Evolutionary conservation across 1,140 invertebrate genomes (phyloP).

Genomic region (Brachystomella parvula): DNA sequence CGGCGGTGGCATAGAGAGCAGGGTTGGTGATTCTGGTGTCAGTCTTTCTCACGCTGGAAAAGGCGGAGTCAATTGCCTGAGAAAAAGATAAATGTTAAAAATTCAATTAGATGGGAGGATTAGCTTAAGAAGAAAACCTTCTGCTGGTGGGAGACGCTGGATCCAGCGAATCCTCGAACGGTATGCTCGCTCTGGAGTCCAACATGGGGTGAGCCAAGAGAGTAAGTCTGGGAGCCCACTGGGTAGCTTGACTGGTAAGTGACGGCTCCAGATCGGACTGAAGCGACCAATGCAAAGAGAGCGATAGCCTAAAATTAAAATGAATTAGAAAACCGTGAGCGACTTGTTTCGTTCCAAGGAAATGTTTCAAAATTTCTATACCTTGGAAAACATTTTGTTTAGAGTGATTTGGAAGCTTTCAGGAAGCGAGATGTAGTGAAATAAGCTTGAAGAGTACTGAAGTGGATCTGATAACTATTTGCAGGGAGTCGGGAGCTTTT

Average conservation of each 20-base stretch:
- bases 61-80: constrained; percentile 16
- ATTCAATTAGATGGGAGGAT: not conserved
- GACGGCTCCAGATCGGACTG: not conserved
- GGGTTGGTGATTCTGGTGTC: constrained; percentile 19
- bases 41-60: constrained; percentile 15
- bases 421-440: no score
- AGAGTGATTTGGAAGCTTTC: not conserved
- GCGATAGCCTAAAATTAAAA: constrained; percentile 10
- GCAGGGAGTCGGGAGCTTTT: not conserved
- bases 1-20: constrained; percentile 9
- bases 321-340: not conserved
- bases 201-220: constrained; percentile 3
- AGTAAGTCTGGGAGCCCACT: not conserved
- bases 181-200: constrained; percentile 8
- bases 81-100: not conserved
- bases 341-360: not conserved
- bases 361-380: not conserved
- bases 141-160: constrained; percentile 16
- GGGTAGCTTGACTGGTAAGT: not conserved
- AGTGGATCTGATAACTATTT: no score
- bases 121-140: constrained; percentile 15
- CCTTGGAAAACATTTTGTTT: constrained; percentile 18
- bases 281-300: not conserved
- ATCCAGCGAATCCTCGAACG: constrained; percentile 18
- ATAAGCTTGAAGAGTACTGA: no score